Percentiles rank a stretch among this genome's conserved stretches.
Evolutionary conservation across 2,797 vertebrate species (phyloP).

Genomic region (Neostethus bicornis): DNA sequence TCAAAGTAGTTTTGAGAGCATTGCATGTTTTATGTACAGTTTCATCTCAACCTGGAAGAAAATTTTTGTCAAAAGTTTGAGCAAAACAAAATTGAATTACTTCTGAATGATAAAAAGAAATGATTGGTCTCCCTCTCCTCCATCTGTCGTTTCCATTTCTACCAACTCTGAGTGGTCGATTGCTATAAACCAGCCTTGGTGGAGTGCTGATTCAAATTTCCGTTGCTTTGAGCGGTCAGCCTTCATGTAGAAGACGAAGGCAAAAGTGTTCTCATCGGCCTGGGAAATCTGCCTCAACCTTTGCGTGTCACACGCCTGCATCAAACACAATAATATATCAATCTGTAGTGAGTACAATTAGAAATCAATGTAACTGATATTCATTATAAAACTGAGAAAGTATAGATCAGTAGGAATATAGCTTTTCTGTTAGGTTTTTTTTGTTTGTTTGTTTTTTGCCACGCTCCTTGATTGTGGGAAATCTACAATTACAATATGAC

Average conservation of each 20-base stretch:
- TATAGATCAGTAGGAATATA: no score
- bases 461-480: no score
- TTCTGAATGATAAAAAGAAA: conserved; percentile 64
- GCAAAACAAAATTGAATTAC: conserved; percentile 13
- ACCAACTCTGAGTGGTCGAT: conserved; percentile 21
- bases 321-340: background rate
- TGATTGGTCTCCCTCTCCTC: background rate
- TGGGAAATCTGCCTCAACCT: conserved; percentile 66
- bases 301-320: conserved; percentile 62
- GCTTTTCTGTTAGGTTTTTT: no score
- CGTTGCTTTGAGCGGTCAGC: background rate
- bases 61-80: conserved; percentile 3
- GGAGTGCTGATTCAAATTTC: conserved; percentile 76
- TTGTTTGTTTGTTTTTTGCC: no score
- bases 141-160: conserved; percentile 3
- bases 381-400: no score
- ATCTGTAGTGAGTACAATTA: no score
- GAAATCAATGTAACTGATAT: no score
- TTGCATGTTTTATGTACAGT: no score
- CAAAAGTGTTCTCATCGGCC: conserved; percentile 50
- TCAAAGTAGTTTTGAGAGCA: no score
- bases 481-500: no score
- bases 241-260: conserved; percentile 82
- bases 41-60: conserved; percentile 8
- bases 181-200: conserved; percentile 77